Base-by-base conservation (phyloP, 1,140 invertebrate genomes). In the Saccostrea cuccullata region DNA sequence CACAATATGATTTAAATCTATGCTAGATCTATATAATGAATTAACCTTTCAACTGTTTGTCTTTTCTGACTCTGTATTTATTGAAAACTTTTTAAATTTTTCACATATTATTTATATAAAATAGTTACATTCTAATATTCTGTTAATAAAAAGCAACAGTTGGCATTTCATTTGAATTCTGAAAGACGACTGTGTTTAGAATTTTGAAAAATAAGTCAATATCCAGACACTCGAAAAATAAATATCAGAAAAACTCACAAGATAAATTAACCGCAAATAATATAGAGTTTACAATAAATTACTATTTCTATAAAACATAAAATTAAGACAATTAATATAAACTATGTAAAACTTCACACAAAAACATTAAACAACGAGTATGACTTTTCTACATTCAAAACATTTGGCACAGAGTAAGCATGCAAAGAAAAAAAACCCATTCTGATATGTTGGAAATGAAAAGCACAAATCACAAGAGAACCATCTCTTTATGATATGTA, bases 321-420 rank as follows among this genome's bases (percentile, higher is more conserved):
- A 64, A 17, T 20, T 64, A 17, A 64, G 17, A 64, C 58, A 64
- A n/a, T n/a, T n/a, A n/a, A 64, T 20, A 64, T 64, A 64, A 6
- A 64, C 1, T 20, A 17, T 2, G n/a, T 64, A 64, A 64, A 64
- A 64, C 17, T 64, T 64, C 58, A 64, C 5, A 20, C 58, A 64
- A 47, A 47, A 20, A 64, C 58, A 64, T 64, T 17, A 64, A 17
- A 64, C 58, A 64, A 64, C 15, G 17, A 64, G n/a, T 64, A 64
- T 64, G 58, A 64, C 58, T 64, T 17, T 47, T 47, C 47, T 5
- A 64, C 58, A 64, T 64, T 64, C 58, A 64, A 20, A 64, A 64
- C 26, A 30, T 77, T 77, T 77, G 70, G 70, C 70, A 77, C 70
- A 77, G 70, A 30, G 23, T 77, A 77, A 77, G 70, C 70, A 77